Evolutionary conservation across 30 jellyfish, hydroid and myxozoan genomes (phyloP), one percentile per base, ranked within the genome.

Genomic region (Aurelia sp.): DNA sequence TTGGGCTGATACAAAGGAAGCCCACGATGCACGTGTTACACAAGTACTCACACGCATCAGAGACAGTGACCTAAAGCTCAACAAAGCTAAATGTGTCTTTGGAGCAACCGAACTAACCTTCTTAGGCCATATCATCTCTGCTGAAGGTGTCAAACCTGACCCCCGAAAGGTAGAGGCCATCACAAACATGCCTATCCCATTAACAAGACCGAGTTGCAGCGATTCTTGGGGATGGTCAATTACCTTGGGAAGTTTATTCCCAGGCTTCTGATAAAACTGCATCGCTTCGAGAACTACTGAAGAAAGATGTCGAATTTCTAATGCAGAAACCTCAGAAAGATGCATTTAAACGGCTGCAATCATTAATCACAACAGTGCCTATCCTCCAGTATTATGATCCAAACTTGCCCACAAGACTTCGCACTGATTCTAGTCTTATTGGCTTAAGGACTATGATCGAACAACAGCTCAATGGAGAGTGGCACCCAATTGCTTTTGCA

Each of bases 201-300:
- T 22, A 59, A 47, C 79, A 70, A 19, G 66, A 69, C 93, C 31
- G 89, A 57, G 48, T 61, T 83, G 33, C 33, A 27, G 33, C 33
- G 93, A 67, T 70, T 70, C 63, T 31, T 71, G 66, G 89, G 93
- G 73, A 71, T 83, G 88, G 79, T 83, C 74, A 83, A 70, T 59
- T 83, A 64, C 41, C 84, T 64, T 53, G 88, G 93, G 19, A 83
- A 83, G 41, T 83, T 70, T 31, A 83, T 83, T 57, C 93, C 93
- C 33, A 10, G 77, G 10, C 68, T 57, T 70, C 93, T 4, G 63
- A 35, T 30, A 63, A 69, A 72, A 63, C 75, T 50, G 52, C 51
- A 17, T 48, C 89, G 20, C 81, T 78, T 23, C 83, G 75, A 15
- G 69, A 44, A 17, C 75, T 78, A 3, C 37, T 83, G 71, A 70